Evolutionary conservation across 2,888 invertebrate genomes (phyloP), one percentile per base, ranked within the genome.

Genomic region (Mongoloraphidia duomilia): DNA sequence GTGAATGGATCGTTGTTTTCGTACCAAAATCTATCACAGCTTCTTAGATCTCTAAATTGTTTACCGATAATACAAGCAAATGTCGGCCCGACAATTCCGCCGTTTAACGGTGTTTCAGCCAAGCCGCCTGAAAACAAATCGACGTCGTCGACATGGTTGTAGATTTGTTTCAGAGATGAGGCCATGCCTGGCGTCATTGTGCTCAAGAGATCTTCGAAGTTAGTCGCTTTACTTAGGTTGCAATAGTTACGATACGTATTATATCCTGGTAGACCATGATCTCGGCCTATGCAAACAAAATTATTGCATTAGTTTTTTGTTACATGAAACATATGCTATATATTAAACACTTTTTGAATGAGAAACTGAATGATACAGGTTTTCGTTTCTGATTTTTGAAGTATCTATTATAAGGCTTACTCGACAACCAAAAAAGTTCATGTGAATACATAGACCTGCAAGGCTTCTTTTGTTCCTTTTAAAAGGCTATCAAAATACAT

Each of bases 71-170:
- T 78, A 57, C 84, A 80, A 0, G 78, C 75, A 60, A 86, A 84
- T 1, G 83, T 82, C 0, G 74, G 74, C 0, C 87, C 86, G 1
- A 86, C 71, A 12, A 81, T 63, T 0, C 79, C 82, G 9, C 77
- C 82, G 0, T 73, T 67, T 0, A 74, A 62, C 0, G 79, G 71
- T 35, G 68, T 65, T 59, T 87, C 87, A 1, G 83, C 66, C 2
- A 85, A 66, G 0, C 81, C 84, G 3, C 83, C 87, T 11, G 82
- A 68, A 72, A 82, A 86, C 2, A 86, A 68, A 62, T 87, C 86
- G 42, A 87, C 74, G 61, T 87, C 86, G 42, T 82, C 78, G 1
- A 81, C 76, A 40, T 66, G 67, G 9, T 63, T 62, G 62, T 83
- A 83, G 1, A 81, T 71, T 2, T 67, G 62, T 1, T 71, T 61